These are phyloP conservation scores for Hapalemur alaotrensis DNA, from an alignment of 2,797 vertebrate genomes.

Conservation along the genomic window DNA sequence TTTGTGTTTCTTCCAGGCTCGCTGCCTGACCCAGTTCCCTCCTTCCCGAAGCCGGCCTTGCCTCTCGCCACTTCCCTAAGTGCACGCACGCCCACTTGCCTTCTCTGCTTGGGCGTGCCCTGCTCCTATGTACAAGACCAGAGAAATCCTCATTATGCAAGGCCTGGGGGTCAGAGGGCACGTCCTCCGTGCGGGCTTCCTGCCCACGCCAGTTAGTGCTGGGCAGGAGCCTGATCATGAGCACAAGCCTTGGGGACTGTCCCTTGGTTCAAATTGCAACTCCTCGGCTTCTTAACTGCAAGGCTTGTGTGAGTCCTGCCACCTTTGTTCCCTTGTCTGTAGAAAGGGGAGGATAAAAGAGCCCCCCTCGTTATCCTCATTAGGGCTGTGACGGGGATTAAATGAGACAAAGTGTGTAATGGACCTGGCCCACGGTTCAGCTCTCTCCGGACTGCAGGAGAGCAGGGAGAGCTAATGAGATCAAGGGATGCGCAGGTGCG, in stretches of 20 bases:
- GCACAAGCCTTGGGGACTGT: neutral
- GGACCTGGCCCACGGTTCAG: neutral
- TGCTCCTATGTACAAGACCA: neutral
- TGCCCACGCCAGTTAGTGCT: neutral
- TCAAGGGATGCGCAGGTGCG: neutral
- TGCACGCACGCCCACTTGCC: neutral
- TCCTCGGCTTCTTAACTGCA: neutral
- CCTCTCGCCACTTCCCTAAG: neutral
- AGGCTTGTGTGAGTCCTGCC: neutral
- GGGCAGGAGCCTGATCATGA: neutral
- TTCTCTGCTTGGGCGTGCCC: neutral
- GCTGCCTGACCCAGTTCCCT: slow-evolving; percentile 51
- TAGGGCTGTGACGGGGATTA: neutral
- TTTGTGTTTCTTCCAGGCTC: neutral
- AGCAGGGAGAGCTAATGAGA: slow-evolving; percentile 49
- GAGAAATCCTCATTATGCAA: neutral
- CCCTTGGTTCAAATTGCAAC: neutral
- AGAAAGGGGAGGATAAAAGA: neutral
- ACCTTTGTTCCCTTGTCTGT: neutral
- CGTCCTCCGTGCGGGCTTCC: neutral
- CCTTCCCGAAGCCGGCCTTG: neutral
- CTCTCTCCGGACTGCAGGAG: neutral
- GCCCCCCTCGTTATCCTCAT: slow-evolving; percentile 22
- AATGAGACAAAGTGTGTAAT: neutral
- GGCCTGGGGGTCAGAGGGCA: neutral